phyloP scores from a whole-genome alignment of 2,888 invertebrate genomes.

The Chirona hameri region DNA sequence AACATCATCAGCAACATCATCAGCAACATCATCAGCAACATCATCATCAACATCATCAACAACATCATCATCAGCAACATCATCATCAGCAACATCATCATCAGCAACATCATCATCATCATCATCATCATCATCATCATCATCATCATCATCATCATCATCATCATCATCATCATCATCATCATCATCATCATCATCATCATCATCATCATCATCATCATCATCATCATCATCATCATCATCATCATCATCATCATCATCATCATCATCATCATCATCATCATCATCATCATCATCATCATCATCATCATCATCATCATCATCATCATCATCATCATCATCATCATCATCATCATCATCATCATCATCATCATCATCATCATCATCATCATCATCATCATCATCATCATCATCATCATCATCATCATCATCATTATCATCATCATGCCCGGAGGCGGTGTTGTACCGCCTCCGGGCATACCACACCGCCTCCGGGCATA shows the following conservation, averaged over 20 bases:
- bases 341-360: conserved; percentile 22
- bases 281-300: not conserved
- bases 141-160: conserved; percentile 22
- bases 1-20: too few relatives aligned
- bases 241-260: not conserved
- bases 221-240: conserved; percentile 22
- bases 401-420: conserved; percentile 22
- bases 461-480: too few relatives aligned
- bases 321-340: conserved; percentile 22
- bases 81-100: too few relatives aligned
- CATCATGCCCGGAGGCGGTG: too few relatives aligned
- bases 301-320: conserved; percentile 12
- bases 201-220: conserved; percentile 22
- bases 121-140: conserved; percentile 22
- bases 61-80: too few relatives aligned
- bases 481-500: too few relatives aligned
- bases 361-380: conserved; percentile 22
- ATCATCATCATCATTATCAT: conserved; percentile 22
- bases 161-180: conserved; percentile 22
- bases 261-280: conserved; percentile 7
- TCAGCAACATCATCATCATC: too few relatives aligned
- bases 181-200: conserved; percentile 22
- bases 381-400: conserved; percentile 22
- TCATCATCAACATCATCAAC: too few relatives aligned
- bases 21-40: too few relatives aligned